Conservation (phyloP, 2,888 invertebrate genomes). For the Hypomecis atomaria region DNA sequence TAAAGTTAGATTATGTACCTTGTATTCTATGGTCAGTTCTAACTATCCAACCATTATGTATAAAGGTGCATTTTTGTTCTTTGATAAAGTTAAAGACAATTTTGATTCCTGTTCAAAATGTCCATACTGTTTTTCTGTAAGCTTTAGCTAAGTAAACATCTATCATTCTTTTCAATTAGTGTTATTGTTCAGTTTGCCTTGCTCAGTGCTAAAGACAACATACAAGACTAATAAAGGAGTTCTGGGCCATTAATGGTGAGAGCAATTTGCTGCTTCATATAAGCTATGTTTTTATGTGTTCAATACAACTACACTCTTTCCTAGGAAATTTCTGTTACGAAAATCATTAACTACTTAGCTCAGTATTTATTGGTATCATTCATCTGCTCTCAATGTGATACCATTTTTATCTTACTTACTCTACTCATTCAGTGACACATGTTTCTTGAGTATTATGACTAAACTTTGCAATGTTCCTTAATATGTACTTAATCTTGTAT, state of each 20-base stretch:
- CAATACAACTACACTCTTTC: no score
- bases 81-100: no score
- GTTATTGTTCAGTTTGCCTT: slow-evolving; percentile 3
- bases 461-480: slow-evolving; percentile 8
- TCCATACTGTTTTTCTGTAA: not conserved
- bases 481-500: slow-evolving; percentile 10
- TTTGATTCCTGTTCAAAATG: not conserved
- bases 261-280: no score
- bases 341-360: no score
- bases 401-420: slow-evolving; percentile 4
- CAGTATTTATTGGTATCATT: not conserved
- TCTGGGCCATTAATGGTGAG: slow-evolving; percentile 5
- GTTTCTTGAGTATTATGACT: slow-evolving; percentile 15
- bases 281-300: no score
- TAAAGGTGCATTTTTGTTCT: no score
- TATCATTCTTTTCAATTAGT: slow-evolving; percentile 5
- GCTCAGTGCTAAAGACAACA: not conserved
- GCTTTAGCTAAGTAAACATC: not conserved
- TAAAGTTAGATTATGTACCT: no score
- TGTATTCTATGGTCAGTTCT: no score
- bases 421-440: slow-evolving; percentile 16
- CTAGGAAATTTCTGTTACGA: no score
- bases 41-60: no score
- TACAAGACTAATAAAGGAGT: not conserved
- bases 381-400: slow-evolving; percentile 1